A percentile compares a stretch with the other conserved stretches of the same genome.
Conservation (phyloP, 2,797 vertebrate genomes). For the Microcaecilia unicolor region DNA sequence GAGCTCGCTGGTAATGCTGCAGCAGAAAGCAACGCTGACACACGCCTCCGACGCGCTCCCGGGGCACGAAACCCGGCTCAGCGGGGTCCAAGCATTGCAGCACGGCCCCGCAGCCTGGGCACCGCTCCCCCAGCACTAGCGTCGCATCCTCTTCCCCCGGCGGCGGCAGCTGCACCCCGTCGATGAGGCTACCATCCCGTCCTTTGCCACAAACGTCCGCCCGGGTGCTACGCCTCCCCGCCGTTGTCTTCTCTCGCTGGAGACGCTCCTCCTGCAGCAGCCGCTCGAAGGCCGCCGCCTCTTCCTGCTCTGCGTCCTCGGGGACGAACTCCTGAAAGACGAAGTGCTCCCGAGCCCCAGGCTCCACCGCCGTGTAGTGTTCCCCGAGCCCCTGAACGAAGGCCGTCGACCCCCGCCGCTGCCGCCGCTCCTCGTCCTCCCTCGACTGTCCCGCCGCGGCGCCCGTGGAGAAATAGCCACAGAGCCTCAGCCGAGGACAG, state of each 20-base stretch:
- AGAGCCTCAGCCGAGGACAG: too few species aligned
- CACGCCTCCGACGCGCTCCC: constrained; percentile 33
- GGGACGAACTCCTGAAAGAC: constrained; percentile 36
- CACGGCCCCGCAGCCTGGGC: constrained; percentile 75
- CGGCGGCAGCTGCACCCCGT: too few species aligned
- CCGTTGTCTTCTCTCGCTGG: too few species aligned
- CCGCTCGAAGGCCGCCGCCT: background rate
- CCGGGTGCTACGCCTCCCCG: background rate
- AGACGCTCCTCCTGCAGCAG: background rate
- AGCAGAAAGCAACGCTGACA: constrained; percentile 81
- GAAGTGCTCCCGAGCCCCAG: constrained; percentile 20
- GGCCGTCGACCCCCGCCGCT: background rate
- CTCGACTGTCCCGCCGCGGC: rapidly evolving
- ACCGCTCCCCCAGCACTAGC: constrained; percentile 50
- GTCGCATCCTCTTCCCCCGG: constrained; percentile 46
- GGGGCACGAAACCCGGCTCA: constrained; percentile 70
- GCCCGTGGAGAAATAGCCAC: too few species aligned
- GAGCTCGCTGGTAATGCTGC: constrained; percentile 57
- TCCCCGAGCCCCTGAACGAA: background rate
- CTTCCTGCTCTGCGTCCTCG: background rate
- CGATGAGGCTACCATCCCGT: too few species aligned
- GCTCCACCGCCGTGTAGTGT: background rate
- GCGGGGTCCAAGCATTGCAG: constrained; percentile 60
- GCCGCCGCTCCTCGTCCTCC: rapidly evolving
- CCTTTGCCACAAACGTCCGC: rapidly evolving